phyloP scores from a whole-genome alignment of 2,113 vertebrate species.

The Choloepus hoffmanni region DNA sequence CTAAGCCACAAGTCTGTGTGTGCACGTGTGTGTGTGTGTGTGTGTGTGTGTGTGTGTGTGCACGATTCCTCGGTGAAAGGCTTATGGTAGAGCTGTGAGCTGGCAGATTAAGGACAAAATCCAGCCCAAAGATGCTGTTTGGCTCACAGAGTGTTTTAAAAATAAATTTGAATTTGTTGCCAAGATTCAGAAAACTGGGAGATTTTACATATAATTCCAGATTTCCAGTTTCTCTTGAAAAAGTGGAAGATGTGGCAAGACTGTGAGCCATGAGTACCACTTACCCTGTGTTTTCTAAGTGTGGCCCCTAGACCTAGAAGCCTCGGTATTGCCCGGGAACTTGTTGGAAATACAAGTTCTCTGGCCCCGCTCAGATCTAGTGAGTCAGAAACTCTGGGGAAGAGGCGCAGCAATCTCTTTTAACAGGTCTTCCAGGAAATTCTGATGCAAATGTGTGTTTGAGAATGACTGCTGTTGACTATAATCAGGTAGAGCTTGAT shows the following conservation, averaged over 20 bases:
- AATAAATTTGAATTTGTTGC: conserved; percentile 48
- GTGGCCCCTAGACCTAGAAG: not conserved
- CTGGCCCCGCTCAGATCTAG: not conserved
- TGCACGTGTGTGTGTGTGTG: not conserved
- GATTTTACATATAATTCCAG: not conserved
- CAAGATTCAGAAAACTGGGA: conserved; percentile 11
- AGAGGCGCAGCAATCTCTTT: too few relatives aligned
- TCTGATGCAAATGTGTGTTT: not conserved
- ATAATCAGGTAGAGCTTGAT: not conserved
- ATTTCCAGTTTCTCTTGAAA: conserved; percentile 10
- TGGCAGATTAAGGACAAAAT: conserved; percentile 29
- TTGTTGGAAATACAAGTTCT: not conserved
- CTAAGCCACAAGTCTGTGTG: not conserved
- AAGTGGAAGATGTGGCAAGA: not conserved
- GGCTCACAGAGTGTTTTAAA: not conserved
- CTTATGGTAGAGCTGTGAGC: not conserved
- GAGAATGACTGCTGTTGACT: not conserved
- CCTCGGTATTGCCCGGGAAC: not conserved
- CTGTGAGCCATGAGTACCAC: not conserved
- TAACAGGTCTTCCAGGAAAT: not conserved
- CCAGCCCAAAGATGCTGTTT: not conserved
- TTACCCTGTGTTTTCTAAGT: not conserved
- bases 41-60: not conserved
- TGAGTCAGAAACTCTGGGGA: not conserved
- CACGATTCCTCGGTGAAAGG: not conserved